phyloP scores from a whole-genome alignment of 2,888 invertebrate genomes.

The Ophion costatus region DNA sequence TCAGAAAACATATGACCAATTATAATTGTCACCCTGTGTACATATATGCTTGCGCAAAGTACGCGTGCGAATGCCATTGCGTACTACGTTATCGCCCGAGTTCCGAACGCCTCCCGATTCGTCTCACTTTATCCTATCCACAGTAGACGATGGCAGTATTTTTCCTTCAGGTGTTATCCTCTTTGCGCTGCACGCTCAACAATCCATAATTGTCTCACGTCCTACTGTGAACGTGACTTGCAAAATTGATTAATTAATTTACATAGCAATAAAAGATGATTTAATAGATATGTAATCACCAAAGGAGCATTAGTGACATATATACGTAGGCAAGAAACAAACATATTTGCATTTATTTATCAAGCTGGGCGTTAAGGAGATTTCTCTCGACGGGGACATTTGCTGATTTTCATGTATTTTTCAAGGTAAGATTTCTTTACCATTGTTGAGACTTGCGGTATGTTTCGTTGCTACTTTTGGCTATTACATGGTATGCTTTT shows the following conservation, averaged over 20 bases:
- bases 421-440: too few species aligned
- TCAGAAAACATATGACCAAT: too few species aligned
- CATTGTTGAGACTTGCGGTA: too few species aligned
- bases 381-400: too few species aligned
- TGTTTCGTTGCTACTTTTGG: too few species aligned
- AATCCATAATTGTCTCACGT: too few species aligned
- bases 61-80: too few species aligned
- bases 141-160: background rate
- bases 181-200: too few species aligned
- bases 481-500: too few species aligned
- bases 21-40: too few species aligned
- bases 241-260: background rate
- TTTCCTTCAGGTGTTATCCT: background rate
- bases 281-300: background rate
- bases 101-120: slow-evolving; percentile 28
- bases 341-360: background rate
- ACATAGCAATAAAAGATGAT: background rate
- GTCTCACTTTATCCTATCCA: slow-evolving; percentile 28
- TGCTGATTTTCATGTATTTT: too few species aligned
- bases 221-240: background rate
- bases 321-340: background rate
- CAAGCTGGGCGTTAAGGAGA: background rate
- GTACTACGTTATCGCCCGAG: slow-evolving; percentile 12
- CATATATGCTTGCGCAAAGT: background rate
- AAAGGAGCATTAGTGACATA: background rate